phyloP scores from a whole-genome alignment of 23 tunicate species.

The Aplidium turbinatum region DNA sequence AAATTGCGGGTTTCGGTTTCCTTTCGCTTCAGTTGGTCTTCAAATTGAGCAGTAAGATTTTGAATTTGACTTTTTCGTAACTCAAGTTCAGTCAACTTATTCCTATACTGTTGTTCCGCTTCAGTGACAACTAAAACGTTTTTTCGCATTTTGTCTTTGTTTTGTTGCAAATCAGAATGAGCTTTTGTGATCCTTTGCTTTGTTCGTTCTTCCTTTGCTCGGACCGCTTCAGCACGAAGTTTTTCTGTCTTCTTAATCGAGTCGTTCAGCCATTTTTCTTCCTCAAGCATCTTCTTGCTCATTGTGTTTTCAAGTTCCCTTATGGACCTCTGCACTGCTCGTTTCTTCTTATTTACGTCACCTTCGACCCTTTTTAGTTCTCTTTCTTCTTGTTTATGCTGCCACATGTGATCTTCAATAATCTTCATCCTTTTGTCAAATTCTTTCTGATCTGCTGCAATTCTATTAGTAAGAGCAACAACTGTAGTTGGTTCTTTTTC shows the following conservation, averaged over 20 bases:
- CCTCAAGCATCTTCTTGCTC: constrained; percentile 84
- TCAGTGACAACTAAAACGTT: constrained; percentile 64
- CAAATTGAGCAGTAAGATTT: constrained; percentile 67
- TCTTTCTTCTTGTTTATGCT: constrained; percentile 93
- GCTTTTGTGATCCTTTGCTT: constrained; percentile 75
- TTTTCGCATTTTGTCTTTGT: constrained; percentile 67
- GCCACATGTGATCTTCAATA: constrained; percentile 99
- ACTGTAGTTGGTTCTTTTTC: constrained; percentile 75
- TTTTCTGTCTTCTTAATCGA: constrained; percentile 68
- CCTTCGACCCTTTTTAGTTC: constrained; percentile 89
- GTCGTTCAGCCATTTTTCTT: constrained; percentile 77
- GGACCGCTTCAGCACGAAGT: constrained; percentile 65
- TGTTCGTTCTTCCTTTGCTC: constrained; percentile 70
- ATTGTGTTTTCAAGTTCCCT: constrained; percentile 71
- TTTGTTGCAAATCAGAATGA: constrained; percentile 77
- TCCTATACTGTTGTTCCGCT: constrained; percentile 77
- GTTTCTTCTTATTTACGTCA: constrained; percentile 70
- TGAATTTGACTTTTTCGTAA: constrained; percentile 63
- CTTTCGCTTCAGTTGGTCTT: constrained; percentile 59
- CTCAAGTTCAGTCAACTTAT: constrained; percentile 70
- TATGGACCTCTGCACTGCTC: constrained; percentile 64
- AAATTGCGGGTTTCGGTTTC: constrained; percentile 67
- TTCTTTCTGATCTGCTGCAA: constrained; percentile 86
- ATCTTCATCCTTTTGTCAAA: constrained; percentile 84
- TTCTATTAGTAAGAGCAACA: constrained; percentile 59